Evolutionary conservation across 2,797 vertebrate species (phyloP), one percentile per base, ranked within the genome.

Genomic region (Karalla daura): DNA sequence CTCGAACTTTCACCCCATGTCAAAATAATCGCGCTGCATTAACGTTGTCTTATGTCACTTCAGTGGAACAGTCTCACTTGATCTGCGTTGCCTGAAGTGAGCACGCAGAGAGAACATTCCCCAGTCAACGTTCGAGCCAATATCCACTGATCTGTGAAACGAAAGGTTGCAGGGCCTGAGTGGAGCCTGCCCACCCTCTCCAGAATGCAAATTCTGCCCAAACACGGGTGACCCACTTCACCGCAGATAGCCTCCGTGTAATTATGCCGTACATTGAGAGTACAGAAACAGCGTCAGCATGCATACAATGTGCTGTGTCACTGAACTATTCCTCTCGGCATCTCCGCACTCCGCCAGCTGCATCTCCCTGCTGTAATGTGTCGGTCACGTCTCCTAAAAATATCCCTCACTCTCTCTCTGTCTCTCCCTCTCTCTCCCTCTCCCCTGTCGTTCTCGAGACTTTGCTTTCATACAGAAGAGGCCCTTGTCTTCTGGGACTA

Each of bases 311-410:
- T 81, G 84, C 86, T 61, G 79, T 45, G 63, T 85, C 85, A 76
- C 69, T 83, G 21, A 75, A 83, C 73, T 83, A 85, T 87, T 77
- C 66, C 76, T 77, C 74, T 76, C 3, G 50, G 73, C 80, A 78
- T 77, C 66, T 54, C 47, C 37, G 51, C 75, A 17, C 63, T 45
- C 61, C 18, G 30, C 71, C 81, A 83, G 80, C 83, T 82, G 56
- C 17, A 76, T 62, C 69, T 61, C 56, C 33, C 41, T 35, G 32
- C 72, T 72, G 67, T 74, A 77, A 77, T 83, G 62, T 76, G 56
- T 46, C n/a, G 25, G 45, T 69, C 46, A 56, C 60, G 9, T 68
- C 72, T 49, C 20, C 77, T 82, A 85, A 87, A 89, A 86, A 88
- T 87, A 88, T 27, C 63, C 32, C 54, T n/a, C 44, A 32, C 20